A percentile compares a stretch with the other conserved stretches of the same genome.
Conservation (phyloP, 2,113 vertebrate genomes). For the Sorex araneus region DNA sequence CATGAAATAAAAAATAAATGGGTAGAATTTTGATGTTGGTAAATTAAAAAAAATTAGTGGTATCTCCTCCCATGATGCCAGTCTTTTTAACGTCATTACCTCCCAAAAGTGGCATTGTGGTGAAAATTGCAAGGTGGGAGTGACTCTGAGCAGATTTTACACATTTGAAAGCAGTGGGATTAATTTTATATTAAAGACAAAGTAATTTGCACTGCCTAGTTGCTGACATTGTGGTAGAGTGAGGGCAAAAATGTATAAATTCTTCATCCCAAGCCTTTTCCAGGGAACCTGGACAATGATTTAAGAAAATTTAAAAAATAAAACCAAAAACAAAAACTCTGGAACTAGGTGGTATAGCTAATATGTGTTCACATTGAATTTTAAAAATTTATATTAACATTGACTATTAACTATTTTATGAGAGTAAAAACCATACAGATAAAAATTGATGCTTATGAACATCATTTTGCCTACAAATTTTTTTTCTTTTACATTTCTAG, state of each 20-base stretch:
- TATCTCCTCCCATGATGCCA: constrained; percentile 32
- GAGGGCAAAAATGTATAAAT: neutral
- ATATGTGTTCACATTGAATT: neutral
- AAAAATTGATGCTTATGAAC: constrained; percentile 14
- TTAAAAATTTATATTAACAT: constrained; percentile 11
- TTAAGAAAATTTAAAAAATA: neutral
- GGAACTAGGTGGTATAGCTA: neutral
- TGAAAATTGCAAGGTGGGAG: neutral
- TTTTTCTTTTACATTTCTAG: constrained; percentile 38
- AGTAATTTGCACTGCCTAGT: neutral
- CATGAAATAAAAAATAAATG: constrained; percentile 74
- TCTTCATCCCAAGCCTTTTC: constrained; percentile 36
- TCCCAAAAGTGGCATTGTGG: neutral
- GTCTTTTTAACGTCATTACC: constrained; percentile 31
- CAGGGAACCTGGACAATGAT: neutral
- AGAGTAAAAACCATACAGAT: constrained; percentile 36
- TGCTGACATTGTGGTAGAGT: neutral
- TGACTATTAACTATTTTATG: constrained; percentile 16
- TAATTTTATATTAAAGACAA: constrained; percentile 51
- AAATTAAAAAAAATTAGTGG: too few relatives aligned
- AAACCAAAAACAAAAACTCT: neutral
- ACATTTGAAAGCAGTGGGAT: neutral
- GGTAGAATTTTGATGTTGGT: neutral
- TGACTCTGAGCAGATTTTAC: constrained; percentile 43
- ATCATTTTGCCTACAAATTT: constrained; percentile 45